phyloP scores from a whole-genome alignment of 2,797 vertebrate species.

The Gymnoscopelus microlampas region DNA sequence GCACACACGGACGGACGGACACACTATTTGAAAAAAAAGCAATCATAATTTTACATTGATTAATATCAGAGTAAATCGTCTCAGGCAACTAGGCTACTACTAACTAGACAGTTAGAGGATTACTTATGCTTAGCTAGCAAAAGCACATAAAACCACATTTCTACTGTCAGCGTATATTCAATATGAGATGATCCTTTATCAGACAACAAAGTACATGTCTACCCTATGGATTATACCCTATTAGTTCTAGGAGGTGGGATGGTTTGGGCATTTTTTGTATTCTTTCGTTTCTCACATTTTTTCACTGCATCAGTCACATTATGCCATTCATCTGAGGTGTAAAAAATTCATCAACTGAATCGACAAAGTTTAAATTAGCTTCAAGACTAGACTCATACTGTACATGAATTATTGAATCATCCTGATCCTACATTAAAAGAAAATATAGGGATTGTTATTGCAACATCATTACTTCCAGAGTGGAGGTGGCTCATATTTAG shows the following conservation, averaged over 20 bases:
- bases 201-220: slow-evolving; percentile 26
- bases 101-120: slow-evolving; percentile 54
- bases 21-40: too few relatives aligned
- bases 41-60: too few relatives aligned
- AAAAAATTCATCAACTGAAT: background rate
- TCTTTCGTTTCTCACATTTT: slow-evolving; percentile 16
- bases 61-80: too few relatives aligned
- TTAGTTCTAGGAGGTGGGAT: background rate
- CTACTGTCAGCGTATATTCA: slow-evolving; percentile 27
- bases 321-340: background rate
- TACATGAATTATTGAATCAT: slow-evolving; percentile 1
- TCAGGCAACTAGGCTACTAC: too few relatives aligned
- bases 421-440: background rate
- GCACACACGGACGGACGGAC: too few relatives aligned
- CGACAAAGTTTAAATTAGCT: background rate
- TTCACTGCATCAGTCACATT: background rate
- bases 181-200: slow-evolving; percentile 53
- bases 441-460: background rate
- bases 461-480: slow-evolving; percentile 15
- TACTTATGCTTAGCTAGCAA: slow-evolving; percentile 58
- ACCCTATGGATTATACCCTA: slow-evolving; percentile 1
- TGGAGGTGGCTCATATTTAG: slow-evolving; percentile 27
- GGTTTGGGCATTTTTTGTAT: background rate
- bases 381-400: background rate
- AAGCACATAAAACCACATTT: slow-evolving; percentile 49